Conservation (phyloP, 2,888 invertebrate species). For the Lordiphosa andalusiaca region DNA sequence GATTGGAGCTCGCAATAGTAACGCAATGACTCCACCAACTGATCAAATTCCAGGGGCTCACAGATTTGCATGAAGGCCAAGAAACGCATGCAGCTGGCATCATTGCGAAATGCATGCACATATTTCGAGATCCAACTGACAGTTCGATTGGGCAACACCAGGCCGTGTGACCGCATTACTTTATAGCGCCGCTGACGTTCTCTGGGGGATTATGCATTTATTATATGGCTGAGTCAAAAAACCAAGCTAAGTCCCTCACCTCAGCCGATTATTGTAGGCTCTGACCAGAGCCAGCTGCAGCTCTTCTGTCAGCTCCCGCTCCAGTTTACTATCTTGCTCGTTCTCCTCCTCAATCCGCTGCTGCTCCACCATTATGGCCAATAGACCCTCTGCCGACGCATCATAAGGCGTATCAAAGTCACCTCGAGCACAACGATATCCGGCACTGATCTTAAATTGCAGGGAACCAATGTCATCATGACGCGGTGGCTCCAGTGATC, state of each 20-base stretch:
- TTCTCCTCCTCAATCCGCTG: conserved; percentile 40
- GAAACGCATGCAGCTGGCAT: conserved; percentile 81
- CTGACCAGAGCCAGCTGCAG: conserved; percentile 86
- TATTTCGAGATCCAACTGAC: conserved; percentile 86
- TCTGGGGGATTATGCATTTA: conserved; percentile 45
- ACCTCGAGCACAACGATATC: conserved; percentile 91
- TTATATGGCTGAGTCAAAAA: too few relatives aligned
- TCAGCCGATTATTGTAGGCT: conserved; percentile 88
- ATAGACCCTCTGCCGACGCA: conserved; percentile 88
- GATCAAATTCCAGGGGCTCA: conserved; percentile 87
- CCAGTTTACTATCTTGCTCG: conserved; percentile 41
- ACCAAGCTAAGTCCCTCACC: conserved; percentile 46
- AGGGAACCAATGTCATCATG: conserved; percentile 81
- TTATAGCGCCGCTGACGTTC: conserved; percentile 87
- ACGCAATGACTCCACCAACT: conserved; percentile 88
- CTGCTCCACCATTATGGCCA: conserved; percentile 77
- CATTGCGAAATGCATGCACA: conserved; percentile 83
- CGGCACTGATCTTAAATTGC: conserved; percentile 85
- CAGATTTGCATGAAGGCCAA: conserved; percentile 89
- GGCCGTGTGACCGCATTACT: conserved; percentile 89
- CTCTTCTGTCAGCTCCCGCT: conserved; percentile 80
- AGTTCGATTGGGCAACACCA: conserved; percentile 87
- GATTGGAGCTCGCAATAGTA: conserved; percentile 86
- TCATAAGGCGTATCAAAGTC: conserved; percentile 93
- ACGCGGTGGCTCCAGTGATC: conserved; percentile 88